These are phyloP conservation scores for Lepidostoma basale DNA, from an alignment of 1,140 invertebrate species.

Conservation along the genomic window DNA sequence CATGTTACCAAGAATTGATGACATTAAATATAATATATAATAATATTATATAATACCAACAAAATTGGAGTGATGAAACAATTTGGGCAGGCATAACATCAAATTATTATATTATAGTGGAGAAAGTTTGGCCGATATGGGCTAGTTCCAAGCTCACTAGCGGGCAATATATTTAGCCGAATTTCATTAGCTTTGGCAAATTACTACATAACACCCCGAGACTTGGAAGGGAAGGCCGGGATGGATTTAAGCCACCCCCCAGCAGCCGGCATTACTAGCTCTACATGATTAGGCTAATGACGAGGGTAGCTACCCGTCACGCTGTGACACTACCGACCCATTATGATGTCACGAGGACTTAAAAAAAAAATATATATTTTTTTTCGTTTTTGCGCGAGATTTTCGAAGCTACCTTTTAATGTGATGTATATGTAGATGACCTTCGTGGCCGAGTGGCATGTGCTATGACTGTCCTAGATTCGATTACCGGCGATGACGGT, in stretches of 20 bases:
- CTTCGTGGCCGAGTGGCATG: too few relatives aligned
- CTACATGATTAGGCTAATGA: conserved; percentile 18
- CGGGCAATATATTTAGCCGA: conserved; percentile 18
- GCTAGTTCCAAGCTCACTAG: not conserved
- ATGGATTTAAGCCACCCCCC: not conserved
- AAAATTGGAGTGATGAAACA: too few relatives aligned
- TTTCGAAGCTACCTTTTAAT: too few relatives aligned
- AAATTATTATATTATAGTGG: too few relatives aligned
- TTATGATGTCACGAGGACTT: not conserved
- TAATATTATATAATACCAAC: too few relatives aligned
- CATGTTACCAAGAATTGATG: too few relatives aligned
- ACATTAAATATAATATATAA: too few relatives aligned
- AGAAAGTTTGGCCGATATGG: not conserved
- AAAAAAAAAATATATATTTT: not conserved
- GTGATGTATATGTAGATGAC: too few relatives aligned
- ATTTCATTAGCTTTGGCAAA: conserved; percentile 26
- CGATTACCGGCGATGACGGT: too few relatives aligned
- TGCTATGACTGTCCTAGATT: too few relatives aligned
- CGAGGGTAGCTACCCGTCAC: not conserved
- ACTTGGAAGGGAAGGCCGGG: not conserved
- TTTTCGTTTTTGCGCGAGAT: too few relatives aligned
- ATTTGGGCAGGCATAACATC: too few relatives aligned
- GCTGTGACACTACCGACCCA: not conserved
- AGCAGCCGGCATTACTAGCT: conserved; percentile 2
- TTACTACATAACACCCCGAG: conserved; percentile 19